phyloP scores from a whole-genome alignment of 2,888 invertebrate species.

The Diploptera punctata region DNA sequence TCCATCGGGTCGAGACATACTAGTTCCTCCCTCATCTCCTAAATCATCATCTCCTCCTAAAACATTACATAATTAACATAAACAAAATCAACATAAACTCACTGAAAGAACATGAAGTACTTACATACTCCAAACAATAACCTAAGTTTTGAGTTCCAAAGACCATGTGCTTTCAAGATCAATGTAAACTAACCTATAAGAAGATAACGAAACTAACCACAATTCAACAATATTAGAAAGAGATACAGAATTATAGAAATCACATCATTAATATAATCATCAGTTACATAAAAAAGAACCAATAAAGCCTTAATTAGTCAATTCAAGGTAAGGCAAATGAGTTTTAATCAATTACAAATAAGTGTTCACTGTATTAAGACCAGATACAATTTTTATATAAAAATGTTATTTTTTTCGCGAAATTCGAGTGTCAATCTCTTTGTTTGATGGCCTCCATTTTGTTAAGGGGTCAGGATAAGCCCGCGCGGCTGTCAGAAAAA shows the following conservation, averaged over 20 bases:
- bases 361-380: not conserved
- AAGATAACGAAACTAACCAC: too few species aligned
- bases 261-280: too few species aligned
- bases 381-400: not conserved
- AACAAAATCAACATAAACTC: too few species aligned
- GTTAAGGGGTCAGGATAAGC: conserved; percentile 76
- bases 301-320: not conserved
- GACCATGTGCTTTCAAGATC: not conserved
- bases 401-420: conserved; percentile 44
- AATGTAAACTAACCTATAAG: conserved; percentile 10
- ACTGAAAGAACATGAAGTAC: too few species aligned
- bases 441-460: conserved; percentile 81
- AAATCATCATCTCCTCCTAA: conserved; percentile 73
- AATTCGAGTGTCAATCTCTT: conserved; percentile 73
- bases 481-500: conserved; percentile 64
- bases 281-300: too few species aligned
- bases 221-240: not conserved
- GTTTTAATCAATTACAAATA: not conserved
- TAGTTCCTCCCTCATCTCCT: conserved; percentile 61
- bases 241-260: not conserved
- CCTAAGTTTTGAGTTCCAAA: not conserved
- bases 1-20: conserved; percentile 58
- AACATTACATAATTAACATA: too few species aligned
- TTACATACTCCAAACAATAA: conserved; percentile 9
- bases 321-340: not conserved